Evolutionary conservation across 2,113 vertebrate genomes (phyloP).

Genomic region (Zeus faber): DNA sequence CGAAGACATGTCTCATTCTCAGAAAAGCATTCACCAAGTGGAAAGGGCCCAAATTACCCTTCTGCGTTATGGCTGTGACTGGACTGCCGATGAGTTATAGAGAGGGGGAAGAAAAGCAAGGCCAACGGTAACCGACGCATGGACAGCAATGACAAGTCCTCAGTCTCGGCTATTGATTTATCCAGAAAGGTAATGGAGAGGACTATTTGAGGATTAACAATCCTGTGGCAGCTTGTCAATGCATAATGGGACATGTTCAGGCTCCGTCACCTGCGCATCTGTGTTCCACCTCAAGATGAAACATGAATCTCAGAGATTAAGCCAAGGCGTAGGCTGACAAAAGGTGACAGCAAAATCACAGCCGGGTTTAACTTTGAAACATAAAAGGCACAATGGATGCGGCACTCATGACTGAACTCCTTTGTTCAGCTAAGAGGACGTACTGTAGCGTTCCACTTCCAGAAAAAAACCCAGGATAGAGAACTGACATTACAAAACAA

Average conservation of each 20-base stretch:
- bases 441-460: too few relatives aligned
- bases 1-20: conserved; percentile 21
- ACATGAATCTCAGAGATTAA: too few relatives aligned
- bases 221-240: conserved; percentile 36
- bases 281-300: too few relatives aligned
- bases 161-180: conserved; percentile 33
- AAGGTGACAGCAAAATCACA: too few relatives aligned
- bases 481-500: too few relatives aligned
- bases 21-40: conserved; percentile 31
- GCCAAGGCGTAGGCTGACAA: too few relatives aligned
- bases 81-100: conserved; percentile 32
- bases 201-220: conserved; percentile 36
- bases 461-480: too few relatives aligned
- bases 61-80: conserved; percentile 14
- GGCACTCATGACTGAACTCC: too few relatives aligned
- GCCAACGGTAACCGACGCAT: not conserved
- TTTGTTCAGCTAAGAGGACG: too few relatives aligned
- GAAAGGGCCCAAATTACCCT: conserved; percentile 36
- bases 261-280: too few relatives aligned
- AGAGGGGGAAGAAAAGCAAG: conserved; percentile 12
- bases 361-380: too few relatives aligned
- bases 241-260: conserved; percentile 25
- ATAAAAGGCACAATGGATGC: too few relatives aligned
- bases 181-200: conserved; percentile 18
- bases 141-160: conserved; percentile 21